phyloP scores from a whole-genome alignment of 30 jellyfish, hydroid and myxozoan species.

The Aurelia coerulea region DNA sequence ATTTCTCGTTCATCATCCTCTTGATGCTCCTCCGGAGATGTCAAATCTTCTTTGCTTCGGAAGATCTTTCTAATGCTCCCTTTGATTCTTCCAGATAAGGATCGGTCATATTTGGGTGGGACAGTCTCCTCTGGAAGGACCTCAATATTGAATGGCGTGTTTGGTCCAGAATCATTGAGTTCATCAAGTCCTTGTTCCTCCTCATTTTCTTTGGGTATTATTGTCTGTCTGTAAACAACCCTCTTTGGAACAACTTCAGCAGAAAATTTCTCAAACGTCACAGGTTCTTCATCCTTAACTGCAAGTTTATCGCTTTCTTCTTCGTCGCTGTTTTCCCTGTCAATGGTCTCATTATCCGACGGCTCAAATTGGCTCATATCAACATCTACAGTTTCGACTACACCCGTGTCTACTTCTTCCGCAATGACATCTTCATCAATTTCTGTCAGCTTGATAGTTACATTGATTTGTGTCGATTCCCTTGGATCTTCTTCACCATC shows the following conservation, averaged over 20 bases:
- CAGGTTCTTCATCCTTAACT: neutral
- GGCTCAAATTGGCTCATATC: too few species aligned
- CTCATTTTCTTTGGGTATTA: neutral
- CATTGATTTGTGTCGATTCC: too few species aligned
- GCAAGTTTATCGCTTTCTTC: neutral
- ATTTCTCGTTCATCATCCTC: neutral
- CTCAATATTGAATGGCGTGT: neutral
- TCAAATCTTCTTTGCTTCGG: neutral
- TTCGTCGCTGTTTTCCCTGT: too few species aligned
- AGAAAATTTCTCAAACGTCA: neutral
- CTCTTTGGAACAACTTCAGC: conserved; percentile 1
- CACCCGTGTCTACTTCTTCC: too few species aligned
- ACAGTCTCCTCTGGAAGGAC: neutral
- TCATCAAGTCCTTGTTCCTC: neutral
- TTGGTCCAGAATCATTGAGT: neutral
- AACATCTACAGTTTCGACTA: too few species aligned
- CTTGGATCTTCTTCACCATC: too few species aligned
- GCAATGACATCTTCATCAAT: too few species aligned
- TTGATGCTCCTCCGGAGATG: too few species aligned
- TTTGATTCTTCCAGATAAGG: neutral
- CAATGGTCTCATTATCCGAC: neutral
- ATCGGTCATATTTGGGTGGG: neutral
- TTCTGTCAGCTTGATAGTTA: too few species aligned
- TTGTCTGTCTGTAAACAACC: conserved; percentile 3
- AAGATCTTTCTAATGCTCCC: neutral